These are phyloP conservation scores for Phlogophora meticulosa DNA, from an alignment of 2,888 invertebrate species.

Conservation along the genomic window DNA sequence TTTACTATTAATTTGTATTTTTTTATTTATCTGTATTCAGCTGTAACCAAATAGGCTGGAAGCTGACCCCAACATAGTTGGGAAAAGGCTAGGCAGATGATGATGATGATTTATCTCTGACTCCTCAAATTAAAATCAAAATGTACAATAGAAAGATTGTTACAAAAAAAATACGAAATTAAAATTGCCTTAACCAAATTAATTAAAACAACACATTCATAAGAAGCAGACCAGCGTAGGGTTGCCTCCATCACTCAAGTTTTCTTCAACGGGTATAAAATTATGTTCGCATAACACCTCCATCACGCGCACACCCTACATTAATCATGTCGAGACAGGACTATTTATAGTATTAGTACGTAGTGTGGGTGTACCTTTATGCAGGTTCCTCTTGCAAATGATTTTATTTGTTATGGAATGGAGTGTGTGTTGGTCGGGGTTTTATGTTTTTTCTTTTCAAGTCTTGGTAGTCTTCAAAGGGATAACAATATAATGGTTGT, in stretches of 20 bases:
- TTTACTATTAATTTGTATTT: neutral
- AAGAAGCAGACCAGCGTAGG: slow-evolving; percentile 64
- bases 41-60: too few species aligned
- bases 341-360: slow-evolving; percentile 74
- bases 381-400: slow-evolving; percentile 59
- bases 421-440: neutral
- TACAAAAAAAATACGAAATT: neutral
- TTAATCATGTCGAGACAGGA: slow-evolving; percentile 76
- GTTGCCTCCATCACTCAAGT: slow-evolving; percentile 77
- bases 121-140: too few species aligned
- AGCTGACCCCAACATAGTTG: too few species aligned
- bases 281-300: slow-evolving; percentile 79
- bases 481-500: too few species aligned
- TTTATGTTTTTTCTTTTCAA: neutral
- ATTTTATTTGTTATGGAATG: slow-evolving; percentile 51
- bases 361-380: slow-evolving; percentile 63
- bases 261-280: slow-evolving; percentile 77
- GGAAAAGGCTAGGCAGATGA: too few species aligned
- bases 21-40: too few species aligned
- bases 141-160: neutral
- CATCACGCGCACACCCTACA: slow-evolving; percentile 75
- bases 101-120: too few species aligned
- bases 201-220: slow-evolving; percentile 65
- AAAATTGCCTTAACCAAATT: slow-evolving; percentile 40
- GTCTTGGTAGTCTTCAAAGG: neutral